Evolutionary conservation across 2,797 vertebrate species (phyloP).

Genomic region (Threskiornis aethiopicus): DNA sequence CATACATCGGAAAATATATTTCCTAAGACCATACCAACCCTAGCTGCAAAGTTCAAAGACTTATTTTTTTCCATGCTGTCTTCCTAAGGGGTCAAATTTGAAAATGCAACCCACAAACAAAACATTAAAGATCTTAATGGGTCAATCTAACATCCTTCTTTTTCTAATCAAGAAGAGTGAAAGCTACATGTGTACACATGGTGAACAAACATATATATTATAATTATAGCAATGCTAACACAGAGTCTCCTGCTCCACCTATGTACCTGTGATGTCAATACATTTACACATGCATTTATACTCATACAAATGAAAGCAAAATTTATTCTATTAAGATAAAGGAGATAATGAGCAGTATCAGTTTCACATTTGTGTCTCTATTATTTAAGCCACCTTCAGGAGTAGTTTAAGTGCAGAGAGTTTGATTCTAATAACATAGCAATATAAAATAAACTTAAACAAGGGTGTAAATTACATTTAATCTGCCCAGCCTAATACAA

Average conservation of each 20-base stretch:
- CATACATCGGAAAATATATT: neutral
- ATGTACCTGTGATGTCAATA: neutral
- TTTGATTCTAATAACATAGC: neutral
- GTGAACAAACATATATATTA: neutral
- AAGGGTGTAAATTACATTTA: neutral
- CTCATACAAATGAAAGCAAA: neutral
- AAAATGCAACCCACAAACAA: neutral
- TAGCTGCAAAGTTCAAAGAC: neutral
- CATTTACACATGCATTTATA: neutral
- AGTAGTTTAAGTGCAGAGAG: neutral
- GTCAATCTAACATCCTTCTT: neutral
- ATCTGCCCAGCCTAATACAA: neutral
- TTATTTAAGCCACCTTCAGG: neutral
- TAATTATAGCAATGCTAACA: neutral
- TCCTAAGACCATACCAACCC: neutral
- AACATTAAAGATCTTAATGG: neutral
- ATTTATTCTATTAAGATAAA: neutral
- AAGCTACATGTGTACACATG: neutral
- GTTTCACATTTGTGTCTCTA: neutral
- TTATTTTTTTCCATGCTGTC: neutral
- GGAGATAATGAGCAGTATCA: neutral
- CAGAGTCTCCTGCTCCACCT: neutral
- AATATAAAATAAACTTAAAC: neutral
- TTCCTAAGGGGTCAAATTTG: neutral
- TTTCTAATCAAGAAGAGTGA: neutral